Evolutionary conservation across 2,888 invertebrate species (phyloP).

Genomic region (Orchesellides sinensis): DNA sequence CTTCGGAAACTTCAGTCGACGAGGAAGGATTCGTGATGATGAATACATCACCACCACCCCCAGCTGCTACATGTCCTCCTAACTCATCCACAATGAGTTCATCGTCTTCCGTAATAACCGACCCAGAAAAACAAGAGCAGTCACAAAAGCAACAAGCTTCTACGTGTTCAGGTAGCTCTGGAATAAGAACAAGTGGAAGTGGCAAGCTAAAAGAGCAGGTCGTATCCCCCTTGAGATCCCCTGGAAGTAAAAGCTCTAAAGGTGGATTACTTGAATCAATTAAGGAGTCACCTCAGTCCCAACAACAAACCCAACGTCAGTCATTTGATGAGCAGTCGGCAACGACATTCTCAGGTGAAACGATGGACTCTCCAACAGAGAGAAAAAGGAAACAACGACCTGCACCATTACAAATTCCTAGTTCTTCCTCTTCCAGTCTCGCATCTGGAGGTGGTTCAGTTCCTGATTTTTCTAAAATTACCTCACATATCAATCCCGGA

Average conservation of each 20-base stretch:
- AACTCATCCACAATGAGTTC: conserved; percentile 23
- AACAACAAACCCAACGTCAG: conserved; percentile 1
- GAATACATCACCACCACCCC: conserved; percentile 37
- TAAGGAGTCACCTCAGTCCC: conserved; percentile 45
- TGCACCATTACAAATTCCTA: conserved; percentile 47
- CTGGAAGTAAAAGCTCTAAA: conserved; percentile 51
- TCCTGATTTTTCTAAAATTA: conserved; percentile 57
- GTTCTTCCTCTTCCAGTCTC: conserved; percentile 15
- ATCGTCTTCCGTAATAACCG: conserved; percentile 7
- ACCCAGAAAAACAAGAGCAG: neutral
- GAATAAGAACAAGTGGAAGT: conserved; percentile 17
- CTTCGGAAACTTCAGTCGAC: conserved; percentile 33
- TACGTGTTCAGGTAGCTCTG: conserved; percentile 41
- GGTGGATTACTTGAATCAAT: conserved; percentile 58
- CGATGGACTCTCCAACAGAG: conserved; percentile 15
- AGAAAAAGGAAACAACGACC: conserved; percentile 51
- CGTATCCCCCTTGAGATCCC: conserved; percentile 16
- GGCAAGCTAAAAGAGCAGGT: conserved; percentile 1
- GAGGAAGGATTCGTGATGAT: conserved; percentile 31
- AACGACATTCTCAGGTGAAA: neutral
- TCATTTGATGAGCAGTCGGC: too few species aligned
- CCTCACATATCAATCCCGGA: conserved; percentile 49
- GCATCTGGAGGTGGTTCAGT: conserved; percentile 43
- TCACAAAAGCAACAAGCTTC: conserved; percentile 22
- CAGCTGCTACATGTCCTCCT: neutral